Conservation (phyloP, 2,888 invertebrate species). For the Noctua janthina region DNA sequence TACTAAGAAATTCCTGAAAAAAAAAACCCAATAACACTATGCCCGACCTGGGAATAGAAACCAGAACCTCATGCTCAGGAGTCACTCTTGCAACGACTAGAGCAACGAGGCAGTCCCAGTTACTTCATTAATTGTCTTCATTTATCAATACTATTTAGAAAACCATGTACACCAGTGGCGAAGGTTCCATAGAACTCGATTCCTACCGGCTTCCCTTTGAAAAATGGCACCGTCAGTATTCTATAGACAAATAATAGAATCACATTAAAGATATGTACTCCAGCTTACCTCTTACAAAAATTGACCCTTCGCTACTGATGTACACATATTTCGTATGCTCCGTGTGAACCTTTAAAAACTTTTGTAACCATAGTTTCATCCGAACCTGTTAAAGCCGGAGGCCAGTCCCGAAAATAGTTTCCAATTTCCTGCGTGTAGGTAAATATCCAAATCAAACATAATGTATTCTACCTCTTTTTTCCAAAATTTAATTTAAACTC, state of each 20-base stretch:
- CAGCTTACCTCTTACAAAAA: too few relatives aligned
- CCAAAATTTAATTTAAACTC: conserved; percentile 31
- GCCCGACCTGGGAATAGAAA: background rate
- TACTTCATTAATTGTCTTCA: conserved; percentile 2
- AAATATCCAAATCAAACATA: conserved; percentile 20
- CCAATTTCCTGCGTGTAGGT: conserved; percentile 4
- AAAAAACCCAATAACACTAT: background rate
- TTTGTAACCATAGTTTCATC: background rate
- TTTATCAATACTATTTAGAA: background rate
- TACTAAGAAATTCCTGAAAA: background rate
- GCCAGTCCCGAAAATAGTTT: conserved; percentile 16
- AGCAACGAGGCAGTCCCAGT: background rate
- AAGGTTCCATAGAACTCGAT: too few relatives aligned
- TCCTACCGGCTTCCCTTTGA: too few relatives aligned
- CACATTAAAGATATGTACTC: too few relatives aligned
- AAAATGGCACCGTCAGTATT: too few relatives aligned
- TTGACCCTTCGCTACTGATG: too few relatives aligned
- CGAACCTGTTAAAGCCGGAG: background rate
- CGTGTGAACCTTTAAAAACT: background rate
- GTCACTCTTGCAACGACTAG: background rate
- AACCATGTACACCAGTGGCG: too few relatives aligned
- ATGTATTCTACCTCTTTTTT: conserved; percentile 13
- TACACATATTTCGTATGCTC: background rate
- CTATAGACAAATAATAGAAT: too few relatives aligned
- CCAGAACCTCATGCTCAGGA: background rate